Conservation (phyloP, 2,797 vertebrate species). For the Brachyalestes nurse region DNA sequence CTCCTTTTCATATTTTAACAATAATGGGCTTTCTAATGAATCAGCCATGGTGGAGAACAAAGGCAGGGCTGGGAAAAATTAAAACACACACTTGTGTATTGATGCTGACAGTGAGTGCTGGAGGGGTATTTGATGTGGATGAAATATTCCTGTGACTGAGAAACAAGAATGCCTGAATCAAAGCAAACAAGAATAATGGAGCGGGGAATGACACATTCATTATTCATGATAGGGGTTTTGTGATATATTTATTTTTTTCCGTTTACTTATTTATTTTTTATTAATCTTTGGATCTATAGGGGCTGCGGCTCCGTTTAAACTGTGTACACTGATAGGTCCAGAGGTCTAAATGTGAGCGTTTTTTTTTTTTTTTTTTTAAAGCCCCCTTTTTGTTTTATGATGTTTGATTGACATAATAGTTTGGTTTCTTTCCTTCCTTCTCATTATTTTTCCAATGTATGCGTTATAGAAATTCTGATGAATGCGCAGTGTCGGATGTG, state of each 20-base stretch:
- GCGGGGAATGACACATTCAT: constrained; percentile 68
- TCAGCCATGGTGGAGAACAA: constrained; percentile 52
- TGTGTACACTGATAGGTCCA: constrained; percentile 10
- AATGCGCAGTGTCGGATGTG: neutral
- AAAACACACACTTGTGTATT: constrained; percentile 63
- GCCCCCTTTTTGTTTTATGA: neutral
- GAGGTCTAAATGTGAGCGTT: constrained; percentile 31
- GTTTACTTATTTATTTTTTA: constrained; percentile 58
- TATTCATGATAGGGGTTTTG: constrained; percentile 69
- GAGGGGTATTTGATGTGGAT: constrained; percentile 62
- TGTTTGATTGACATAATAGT: constrained; percentile 36
- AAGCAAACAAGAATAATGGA: constrained; percentile 71
- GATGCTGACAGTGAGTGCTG: constrained; percentile 66
- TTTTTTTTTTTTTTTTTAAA: neutral
- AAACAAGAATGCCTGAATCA: constrained; percentile 61
- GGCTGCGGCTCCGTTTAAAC: constrained; percentile 38
- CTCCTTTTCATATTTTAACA: constrained; percentile 47
- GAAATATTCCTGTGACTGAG: constrained; percentile 64
- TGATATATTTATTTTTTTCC: constrained; percentile 65
- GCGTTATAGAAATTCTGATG: constrained; percentile 9
- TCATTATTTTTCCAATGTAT: constrained; percentile 33
- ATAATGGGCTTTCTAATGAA: constrained; percentile 56
- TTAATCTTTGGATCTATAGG: constrained; percentile 55
- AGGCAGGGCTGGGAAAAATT: constrained; percentile 57
- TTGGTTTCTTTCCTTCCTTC: constrained; percentile 28